These are phyloP conservation scores for Montipora foliosa DNA, from an alignment of 64 coral and sea anemone genomes.

Conservation along the genomic window DNA sequence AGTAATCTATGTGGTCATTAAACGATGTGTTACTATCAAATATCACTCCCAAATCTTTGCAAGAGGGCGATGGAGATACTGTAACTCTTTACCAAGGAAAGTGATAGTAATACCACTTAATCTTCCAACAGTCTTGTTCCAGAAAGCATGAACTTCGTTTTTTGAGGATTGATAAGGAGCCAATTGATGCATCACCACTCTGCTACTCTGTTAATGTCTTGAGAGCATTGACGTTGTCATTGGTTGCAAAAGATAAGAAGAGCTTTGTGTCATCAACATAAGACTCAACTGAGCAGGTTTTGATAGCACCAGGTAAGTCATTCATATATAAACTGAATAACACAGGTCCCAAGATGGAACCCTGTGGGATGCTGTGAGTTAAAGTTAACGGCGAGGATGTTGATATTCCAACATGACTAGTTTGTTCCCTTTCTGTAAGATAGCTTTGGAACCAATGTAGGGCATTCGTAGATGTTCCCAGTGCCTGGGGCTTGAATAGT, in stretches of 20 bases:
- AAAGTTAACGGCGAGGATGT: background rate
- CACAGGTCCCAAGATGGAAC: background rate
- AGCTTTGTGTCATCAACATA: background rate
- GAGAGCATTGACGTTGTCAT: too few relatives aligned
- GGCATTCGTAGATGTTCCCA: background rate
- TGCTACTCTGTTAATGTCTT: too few relatives aligned
- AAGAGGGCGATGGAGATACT: too few relatives aligned
- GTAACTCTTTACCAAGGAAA: too few relatives aligned
- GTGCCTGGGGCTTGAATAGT: too few relatives aligned
- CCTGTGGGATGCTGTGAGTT: constrained; percentile 2
- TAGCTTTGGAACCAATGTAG: background rate
- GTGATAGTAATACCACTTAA: too few relatives aligned
- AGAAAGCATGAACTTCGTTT: background rate
- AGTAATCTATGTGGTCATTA: too few relatives aligned
- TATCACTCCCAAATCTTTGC: too few relatives aligned
- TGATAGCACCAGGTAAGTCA: background rate
- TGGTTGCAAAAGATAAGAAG: background rate
- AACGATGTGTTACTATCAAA: too few relatives aligned
- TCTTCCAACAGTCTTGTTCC: too few relatives aligned
- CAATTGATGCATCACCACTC: too few relatives aligned
- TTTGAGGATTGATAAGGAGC: background rate
- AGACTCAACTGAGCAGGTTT: background rate
- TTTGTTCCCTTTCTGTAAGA: background rate
- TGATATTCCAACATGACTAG: background rate
- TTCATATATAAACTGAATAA: background rate